Base-by-base conservation (phyloP, 2,113 vertebrate genomes). In the Cephalopterus ornatus region DNA sequence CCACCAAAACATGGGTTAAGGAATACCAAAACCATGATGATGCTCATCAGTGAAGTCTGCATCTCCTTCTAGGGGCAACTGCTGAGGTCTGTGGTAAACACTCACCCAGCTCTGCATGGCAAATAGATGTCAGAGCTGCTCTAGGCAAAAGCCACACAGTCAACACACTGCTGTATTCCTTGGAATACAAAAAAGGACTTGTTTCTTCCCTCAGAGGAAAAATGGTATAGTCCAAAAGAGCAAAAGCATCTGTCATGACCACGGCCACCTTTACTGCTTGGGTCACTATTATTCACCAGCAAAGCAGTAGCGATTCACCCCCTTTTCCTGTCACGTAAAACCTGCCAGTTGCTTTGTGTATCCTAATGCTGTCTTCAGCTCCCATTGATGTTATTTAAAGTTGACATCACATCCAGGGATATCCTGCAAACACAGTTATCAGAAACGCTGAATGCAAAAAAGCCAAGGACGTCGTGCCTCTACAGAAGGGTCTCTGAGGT, bases 401-500 rank as follows among this genome's bases (percentile, higher is more conserved):
- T 23, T 68, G 72, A 55, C 1, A 5, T 12, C 33, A 44, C 35
- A 23, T 27, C 23, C 41, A 49, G 52, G 28, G 23, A 11, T 39
- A 52, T 41, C 42, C 84, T 44, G n/a, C n/a, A 58, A 91, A 77
- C 28, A 42, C 42, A 37, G 39, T 30, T 74, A 49, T 32, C 2
- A 2, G 68, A 87, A 87, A 65, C 8, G 33, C 1, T 0, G 5
- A 49, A 32, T 15, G 24, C 18, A 56, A 63, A 82, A 70, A 35
- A 30, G 33, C 50, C 0, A 0, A 53, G 59, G 44, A 70, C 3
- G 6, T 13, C 0, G 0, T 8, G 5, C 27, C 66, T 68, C 39
- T 68, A 5, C 6, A 58, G 63, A 62, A 41, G 33, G 12, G 20
- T 30, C 52, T 68, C 30, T 8, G 20, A 56, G n/a, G 33, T 1